Conservation (phyloP, 2,113 vertebrate species). For the Petromus typicus region DNA sequence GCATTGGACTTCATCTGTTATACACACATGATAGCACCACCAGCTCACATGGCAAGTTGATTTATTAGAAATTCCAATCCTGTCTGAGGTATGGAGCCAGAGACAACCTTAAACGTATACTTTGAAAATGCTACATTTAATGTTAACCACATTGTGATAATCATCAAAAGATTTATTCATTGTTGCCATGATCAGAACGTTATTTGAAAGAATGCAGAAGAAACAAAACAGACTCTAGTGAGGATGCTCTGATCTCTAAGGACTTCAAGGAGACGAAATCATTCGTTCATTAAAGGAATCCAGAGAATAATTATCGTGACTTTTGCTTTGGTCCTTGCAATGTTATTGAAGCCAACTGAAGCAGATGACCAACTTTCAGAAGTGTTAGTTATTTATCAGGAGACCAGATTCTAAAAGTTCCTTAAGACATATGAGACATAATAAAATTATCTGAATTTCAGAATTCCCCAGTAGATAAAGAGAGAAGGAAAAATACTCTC, state of each 20-base stretch:
- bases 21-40: background rate
- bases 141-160: background rate
- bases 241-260: conserved; percentile 62
- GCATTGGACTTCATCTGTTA: background rate
- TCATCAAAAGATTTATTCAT: conserved; percentile 40
- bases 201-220: conserved; percentile 62
- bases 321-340: conserved; percentile 60
- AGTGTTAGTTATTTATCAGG: conserved; percentile 73
- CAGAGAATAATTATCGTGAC: conserved; percentile 35
- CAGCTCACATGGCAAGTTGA: conserved; percentile 13
- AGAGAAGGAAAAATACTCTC: conserved; percentile 11
- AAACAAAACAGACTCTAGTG: conserved; percentile 59
- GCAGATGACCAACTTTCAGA: conserved; percentile 66
- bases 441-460: conserved; percentile 70
- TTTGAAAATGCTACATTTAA: background rate
- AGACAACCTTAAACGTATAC: conserved; percentile 13
- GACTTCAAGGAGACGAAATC: conserved; percentile 12
- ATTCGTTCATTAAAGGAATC: conserved; percentile 36
- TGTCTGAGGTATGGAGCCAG: background rate
- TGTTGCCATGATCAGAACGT: conserved; percentile 32
- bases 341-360: conserved; percentile 29
- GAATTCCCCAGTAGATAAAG: conserved; percentile 18
- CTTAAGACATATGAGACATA: conserved; percentile 56
- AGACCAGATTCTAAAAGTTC: conserved; percentile 61
- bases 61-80: conserved; percentile 27